Base-by-base conservation (phyloP, 2,888 invertebrate species). In the Clunio marinus region DNA sequence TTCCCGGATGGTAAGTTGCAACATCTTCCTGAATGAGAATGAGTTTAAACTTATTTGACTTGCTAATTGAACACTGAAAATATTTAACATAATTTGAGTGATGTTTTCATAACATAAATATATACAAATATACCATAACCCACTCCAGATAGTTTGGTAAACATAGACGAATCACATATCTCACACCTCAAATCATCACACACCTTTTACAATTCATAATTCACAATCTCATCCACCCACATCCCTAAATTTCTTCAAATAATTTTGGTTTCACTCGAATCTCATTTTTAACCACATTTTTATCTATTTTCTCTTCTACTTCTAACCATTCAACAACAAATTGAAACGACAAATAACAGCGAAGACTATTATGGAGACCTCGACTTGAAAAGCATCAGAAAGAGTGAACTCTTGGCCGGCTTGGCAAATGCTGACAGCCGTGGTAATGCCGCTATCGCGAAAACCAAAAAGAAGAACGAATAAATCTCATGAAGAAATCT, bases 281-380 rank as follows among this genome's bases (percentile, higher is more conserved):
- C 51, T 20, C 51, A 51, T 51, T 17, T 57, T 57, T 57, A 13
- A 25, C 58, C 45, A 45, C 15, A 10, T 57, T 24, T 57, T 13
- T 57, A 10, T 57, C 57, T 57, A n/a, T 51, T 51, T 17, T 17
- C 20, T 51, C 51, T 17, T 22, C 51, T 17, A 17, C 4, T 35
- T 55, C 20, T 68, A 22, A 32, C 5, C 35, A 55, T 41, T 4
- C 55, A 32, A 67, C 71, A 65, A 69, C 57, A 32, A 69, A 57
- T 59, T 69, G 69, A 65, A 63, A 68, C 62, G 45, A 69, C 74
- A 76, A 74, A 76, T 84, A 86, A 84, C 90, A 93, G 94, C 85
- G 93, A 94, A 86, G 93, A 94, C 88, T 94, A 94, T 87, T 94
- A 94, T 78, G 94, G 94, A 74, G 93, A 93, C 81, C 82, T 93